Evolutionary conservation across 2,113 vertebrate genomes (phyloP).

Genomic region (Scartelaos histophorus): DNA sequence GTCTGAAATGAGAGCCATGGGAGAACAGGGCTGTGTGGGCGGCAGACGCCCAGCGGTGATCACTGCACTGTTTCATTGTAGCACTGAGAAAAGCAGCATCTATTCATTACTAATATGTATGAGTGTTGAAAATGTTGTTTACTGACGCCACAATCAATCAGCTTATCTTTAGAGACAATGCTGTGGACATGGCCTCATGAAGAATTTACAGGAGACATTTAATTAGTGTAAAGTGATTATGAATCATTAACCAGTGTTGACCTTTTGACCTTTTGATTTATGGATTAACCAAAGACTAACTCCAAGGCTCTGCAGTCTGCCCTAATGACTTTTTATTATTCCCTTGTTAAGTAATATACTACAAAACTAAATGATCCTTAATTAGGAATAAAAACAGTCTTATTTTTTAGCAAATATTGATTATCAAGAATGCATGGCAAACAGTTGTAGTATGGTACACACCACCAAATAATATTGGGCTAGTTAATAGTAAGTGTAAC

Average conservation of each 20-base stretch:
- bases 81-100: slow-evolving; percentile 12
- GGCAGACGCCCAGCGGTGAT: slow-evolving; percentile 14
- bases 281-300: neutral
- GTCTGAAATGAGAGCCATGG: slow-evolving; percentile 37
- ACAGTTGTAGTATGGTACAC: no score
- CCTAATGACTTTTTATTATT: neutral
- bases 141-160: neutral
- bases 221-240: slow-evolving; percentile 8
- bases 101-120: neutral
- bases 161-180: neutral
- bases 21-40: slow-evolving; percentile 6
- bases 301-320: neutral
- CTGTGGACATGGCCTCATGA: neutral
- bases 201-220: neutral
- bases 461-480: no score
- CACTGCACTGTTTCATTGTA: slow-evolving; percentile 7
- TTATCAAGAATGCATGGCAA: no score
- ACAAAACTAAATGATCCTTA: neutral
- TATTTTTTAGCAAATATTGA: no score
- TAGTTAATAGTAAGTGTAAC: no score
- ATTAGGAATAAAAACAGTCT: neutral
- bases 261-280: neutral
- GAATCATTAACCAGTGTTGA: neutral
- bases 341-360: neutral
- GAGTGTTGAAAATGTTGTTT: neutral